Conservation (phyloP, 2,797 vertebrate genomes). For the Syncerus caffer region DNA sequence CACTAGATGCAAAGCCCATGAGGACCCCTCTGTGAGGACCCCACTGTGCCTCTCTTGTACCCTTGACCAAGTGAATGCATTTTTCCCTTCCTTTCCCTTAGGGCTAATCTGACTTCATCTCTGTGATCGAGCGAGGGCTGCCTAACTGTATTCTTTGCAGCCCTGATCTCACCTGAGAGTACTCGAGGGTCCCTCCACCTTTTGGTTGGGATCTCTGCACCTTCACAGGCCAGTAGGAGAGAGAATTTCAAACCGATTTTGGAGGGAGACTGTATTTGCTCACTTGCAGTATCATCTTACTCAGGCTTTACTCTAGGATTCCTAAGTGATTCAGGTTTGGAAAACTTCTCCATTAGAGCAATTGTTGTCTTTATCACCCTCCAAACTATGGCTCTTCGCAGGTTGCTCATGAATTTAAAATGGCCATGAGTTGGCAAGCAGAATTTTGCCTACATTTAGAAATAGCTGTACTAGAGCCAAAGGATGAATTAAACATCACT, state of each 20-base stretch:
- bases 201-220: neutral
- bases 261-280: neutral
- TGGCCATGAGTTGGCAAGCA: neutral
- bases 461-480: neutral
- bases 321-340: neutral
- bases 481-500: neutral
- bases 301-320: neutral
- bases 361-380: neutral
- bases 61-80: neutral
- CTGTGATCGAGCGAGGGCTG: neutral
- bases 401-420: neutral
- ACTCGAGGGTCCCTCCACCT: neutral
- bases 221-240: neutral
- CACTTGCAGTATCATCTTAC: neutral
- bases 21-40: neutral
- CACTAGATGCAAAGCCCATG: neutral
- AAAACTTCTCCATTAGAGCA: neutral
- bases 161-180: neutral
- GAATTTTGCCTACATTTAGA: conserved; percentile 28
- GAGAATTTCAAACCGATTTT: neutral
- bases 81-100: neutral
- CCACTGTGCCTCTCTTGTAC: neutral
- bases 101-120: neutral
- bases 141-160: neutral
- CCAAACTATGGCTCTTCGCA: neutral